Percentiles rank a stretch among this genome's conserved stretches.
Conservation (phyloP, 2,888 invertebrate genomes). For the Scotopteryx bipunctaria region DNA sequence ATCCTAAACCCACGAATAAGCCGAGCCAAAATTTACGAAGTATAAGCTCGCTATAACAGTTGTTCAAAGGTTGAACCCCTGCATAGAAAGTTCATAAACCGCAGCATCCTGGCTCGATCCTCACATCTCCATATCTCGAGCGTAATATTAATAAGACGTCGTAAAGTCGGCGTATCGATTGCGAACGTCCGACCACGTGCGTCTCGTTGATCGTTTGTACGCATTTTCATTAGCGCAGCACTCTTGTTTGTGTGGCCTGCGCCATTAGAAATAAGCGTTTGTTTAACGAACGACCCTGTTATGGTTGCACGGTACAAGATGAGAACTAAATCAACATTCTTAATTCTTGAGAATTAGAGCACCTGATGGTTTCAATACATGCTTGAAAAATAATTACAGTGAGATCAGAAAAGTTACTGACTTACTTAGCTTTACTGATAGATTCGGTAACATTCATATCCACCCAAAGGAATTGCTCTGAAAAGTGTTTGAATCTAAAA, state of each 20-base stretch:
- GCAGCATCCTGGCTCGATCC: conserved; percentile 17
- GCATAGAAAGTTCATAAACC: conserved; percentile 20
- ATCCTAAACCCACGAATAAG: too few species aligned
- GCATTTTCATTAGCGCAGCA: conserved; percentile 53
- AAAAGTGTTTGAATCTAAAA: too few species aligned
- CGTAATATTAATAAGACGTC: conserved; percentile 30
- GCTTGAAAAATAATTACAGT: too few species aligned
- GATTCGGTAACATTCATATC: too few species aligned
- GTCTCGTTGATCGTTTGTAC: conserved; percentile 40
- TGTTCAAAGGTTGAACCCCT: neutral
- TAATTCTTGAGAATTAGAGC: too few species aligned
- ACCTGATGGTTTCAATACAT: too few species aligned
- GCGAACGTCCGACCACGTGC: conserved; percentile 44
- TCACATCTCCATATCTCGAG: conserved; percentile 15
- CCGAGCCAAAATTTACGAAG: neutral
- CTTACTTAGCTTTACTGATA: too few species aligned
- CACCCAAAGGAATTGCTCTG: too few species aligned
- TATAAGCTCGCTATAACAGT: too few species aligned
- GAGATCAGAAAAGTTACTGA: too few species aligned
- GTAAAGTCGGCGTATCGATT: conserved; percentile 45
- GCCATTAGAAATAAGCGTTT: conserved; percentile 10
- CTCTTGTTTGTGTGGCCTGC: conserved; percentile 14
- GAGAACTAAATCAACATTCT: too few species aligned
- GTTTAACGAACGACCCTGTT: neutral
- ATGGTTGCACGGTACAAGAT: too few species aligned